Percentiles rank a stretch among this genome's conserved stretches.
phyloP scores from a whole-genome alignment of 2,888 invertebrate species.

The Falcaria lacertinaria region DNA sequence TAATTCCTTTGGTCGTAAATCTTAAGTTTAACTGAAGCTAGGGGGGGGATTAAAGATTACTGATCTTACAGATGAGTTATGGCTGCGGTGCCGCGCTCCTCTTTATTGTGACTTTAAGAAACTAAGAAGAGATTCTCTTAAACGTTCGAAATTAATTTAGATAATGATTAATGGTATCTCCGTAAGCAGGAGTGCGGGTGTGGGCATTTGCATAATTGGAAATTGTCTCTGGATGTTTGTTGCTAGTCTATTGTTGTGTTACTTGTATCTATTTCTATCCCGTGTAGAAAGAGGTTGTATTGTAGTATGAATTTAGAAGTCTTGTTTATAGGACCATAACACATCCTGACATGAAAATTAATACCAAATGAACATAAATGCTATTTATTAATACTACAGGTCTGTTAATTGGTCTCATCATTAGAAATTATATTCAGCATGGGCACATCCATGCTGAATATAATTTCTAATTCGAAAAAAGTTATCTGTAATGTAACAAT shows the following conservation, averaged over 20 bases:
- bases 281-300: too few relatives aligned
- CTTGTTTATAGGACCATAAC: too few relatives aligned
- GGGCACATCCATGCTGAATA: too few relatives aligned
- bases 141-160: slow-evolving; percentile 79
- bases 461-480: too few relatives aligned
- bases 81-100: slow-evolving; percentile 71
- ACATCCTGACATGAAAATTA: too few relatives aligned
- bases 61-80: slow-evolving; percentile 87
- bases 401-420: too few relatives aligned
- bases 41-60: slow-evolving; percentile 87
- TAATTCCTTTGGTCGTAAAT: slow-evolving; percentile 85
- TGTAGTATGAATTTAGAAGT: too few relatives aligned
- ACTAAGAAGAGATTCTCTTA: slow-evolving; percentile 77
- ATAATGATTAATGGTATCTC: slow-evolving; percentile 77
- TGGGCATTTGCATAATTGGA: slow-evolving; percentile 70
- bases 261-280: too few relatives aligned
- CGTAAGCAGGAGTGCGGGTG: slow-evolving; percentile 49
- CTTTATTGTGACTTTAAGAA: slow-evolving; percentile 80
- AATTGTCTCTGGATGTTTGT: slow-evolving; percentile 34
- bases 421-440: too few relatives aligned
- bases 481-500: too few relatives aligned
- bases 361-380: too few relatives aligned
- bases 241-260: slow-evolving; percentile 26
- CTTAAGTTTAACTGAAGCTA: slow-evolving; percentile 85
- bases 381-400: too few relatives aligned